Base-by-base conservation (phyloP, 2,113 vertebrate genomes). In the Speoplatyrhinus poulsoni region DNA sequence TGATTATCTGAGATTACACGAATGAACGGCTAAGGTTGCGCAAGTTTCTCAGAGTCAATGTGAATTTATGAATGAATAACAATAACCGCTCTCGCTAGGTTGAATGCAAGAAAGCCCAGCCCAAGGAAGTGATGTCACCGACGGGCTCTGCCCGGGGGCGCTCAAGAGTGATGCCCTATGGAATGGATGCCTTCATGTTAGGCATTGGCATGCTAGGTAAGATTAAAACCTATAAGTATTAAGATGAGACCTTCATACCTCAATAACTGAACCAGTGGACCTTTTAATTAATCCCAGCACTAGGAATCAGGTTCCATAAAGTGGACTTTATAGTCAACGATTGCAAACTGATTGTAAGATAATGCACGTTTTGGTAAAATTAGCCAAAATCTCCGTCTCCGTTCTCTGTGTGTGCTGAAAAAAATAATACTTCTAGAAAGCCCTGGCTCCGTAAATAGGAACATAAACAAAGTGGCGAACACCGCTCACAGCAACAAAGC, bases 91-190 rank as follows among this genome's bases (percentile, higher is more conserved):
- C 73, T 74, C 62, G 86, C 65, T 75, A 99, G 98, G 98, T 99
- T 86, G 97, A 99, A 90, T 99, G 97, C 92, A 99, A 99, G 92
- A 99, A 99, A 89, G 98, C 97, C 16, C 98, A 99, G 90, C 98
- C 98, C 33, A 99, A 99, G 92, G 97, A 99, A 83, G 97, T 99
- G 90, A 99, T 99, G 98, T 99, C 96, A 46, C 98, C 98, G 0
- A 96, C 96, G 0, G 96, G 96, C 73, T 97, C 96, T 0, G 95
- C 96, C 33, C 91, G 98, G 75, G 97, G 98, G 13, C 93, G 98
- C 73, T 98, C 98, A 88, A 93, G 98, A 85, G 96, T 98, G 76
- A 96, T 99, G 95, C 98, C 98, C 83, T 99, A 99, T 0, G 96
- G 96, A 85, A 98, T 98, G 96, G 98, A 99, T 5, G 96, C 98